These are phyloP conservation scores for Pogonocherus hispidulus DNA, from an alignment of 2,888 invertebrate genomes.

Conservation along the genomic window DNA sequence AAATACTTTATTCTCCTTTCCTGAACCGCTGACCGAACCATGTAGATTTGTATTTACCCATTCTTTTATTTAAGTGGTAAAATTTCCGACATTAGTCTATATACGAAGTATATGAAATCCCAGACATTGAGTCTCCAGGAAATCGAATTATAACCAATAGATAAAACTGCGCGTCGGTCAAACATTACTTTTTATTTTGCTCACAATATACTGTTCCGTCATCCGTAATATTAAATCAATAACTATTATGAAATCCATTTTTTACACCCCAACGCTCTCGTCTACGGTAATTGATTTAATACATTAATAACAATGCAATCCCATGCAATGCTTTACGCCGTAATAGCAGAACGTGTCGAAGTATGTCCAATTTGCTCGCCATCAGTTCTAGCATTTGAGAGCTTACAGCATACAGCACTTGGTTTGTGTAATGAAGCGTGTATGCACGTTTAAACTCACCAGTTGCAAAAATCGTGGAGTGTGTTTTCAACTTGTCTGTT, in stretches of 20 bases:
- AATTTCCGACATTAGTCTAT: too few species aligned
- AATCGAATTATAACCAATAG: too few species aligned
- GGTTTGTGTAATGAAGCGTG: neutral
- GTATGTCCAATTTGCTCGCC: neutral
- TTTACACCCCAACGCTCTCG: neutral
- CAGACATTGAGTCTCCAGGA: too few species aligned
- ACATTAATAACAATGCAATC: neutral
- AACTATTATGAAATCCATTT: neutral
- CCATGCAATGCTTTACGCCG: neutral
- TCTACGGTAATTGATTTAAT: neutral
- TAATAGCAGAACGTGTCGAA: neutral
- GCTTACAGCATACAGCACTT: neutral
- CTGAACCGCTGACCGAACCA: too few species aligned
- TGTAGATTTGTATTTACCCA: too few species aligned
- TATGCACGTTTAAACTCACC: neutral
- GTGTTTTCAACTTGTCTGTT: neutral
- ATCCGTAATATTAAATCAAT: neutral
- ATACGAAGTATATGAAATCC: too few species aligned
- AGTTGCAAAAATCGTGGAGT: neutral
- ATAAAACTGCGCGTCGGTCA: too few species aligned
- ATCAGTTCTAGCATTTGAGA: neutral
- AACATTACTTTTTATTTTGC: too few species aligned
- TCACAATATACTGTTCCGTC: too few species aligned
- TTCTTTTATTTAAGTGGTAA: too few species aligned
- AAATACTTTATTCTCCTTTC: too few species aligned